These are phyloP conservation scores for Scleropages formosus DNA, from an alignment of 2,797 vertebrate genomes.

Conservation along the genomic window DNA sequence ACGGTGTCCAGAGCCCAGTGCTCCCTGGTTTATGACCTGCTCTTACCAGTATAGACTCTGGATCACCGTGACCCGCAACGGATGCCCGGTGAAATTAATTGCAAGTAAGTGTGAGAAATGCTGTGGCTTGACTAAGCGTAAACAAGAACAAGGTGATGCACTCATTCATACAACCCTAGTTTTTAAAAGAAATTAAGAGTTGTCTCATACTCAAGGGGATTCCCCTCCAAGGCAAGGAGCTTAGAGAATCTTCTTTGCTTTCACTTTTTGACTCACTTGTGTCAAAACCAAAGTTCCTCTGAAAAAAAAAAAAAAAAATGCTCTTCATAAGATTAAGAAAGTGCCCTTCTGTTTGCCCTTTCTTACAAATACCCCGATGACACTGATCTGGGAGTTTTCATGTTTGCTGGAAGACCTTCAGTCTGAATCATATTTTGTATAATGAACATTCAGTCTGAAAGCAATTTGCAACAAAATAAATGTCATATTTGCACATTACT, in stretches of 20 bases:
- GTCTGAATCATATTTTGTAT: constrained; percentile 21
- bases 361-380: neutral
- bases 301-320: no score
- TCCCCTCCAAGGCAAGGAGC: constrained; percentile 1
- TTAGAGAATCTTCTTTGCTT: constrained; percentile 15
- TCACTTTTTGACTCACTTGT: constrained; percentile 19
- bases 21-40: no score
- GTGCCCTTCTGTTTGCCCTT: neutral
- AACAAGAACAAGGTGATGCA: neutral
- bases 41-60: no score
- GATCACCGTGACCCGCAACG: neutral
- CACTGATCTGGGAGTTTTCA: neutral
- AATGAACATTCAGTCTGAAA: constrained; percentile 19
- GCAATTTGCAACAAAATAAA: neutral
- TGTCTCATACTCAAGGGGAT: neutral
- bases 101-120: no score
- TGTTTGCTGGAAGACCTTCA: constrained; percentile 13
- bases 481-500: neutral
- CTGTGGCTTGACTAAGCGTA: neutral
- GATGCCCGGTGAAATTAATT: no score
- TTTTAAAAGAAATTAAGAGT: neutral
- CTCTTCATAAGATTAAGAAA: neutral
- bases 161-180: neutral
- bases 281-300: constrained; percentile 28
- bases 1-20: no score